phyloP scores from a whole-genome alignment of 2,797 vertebrate genomes.

The Saxicola maurus region DNA sequence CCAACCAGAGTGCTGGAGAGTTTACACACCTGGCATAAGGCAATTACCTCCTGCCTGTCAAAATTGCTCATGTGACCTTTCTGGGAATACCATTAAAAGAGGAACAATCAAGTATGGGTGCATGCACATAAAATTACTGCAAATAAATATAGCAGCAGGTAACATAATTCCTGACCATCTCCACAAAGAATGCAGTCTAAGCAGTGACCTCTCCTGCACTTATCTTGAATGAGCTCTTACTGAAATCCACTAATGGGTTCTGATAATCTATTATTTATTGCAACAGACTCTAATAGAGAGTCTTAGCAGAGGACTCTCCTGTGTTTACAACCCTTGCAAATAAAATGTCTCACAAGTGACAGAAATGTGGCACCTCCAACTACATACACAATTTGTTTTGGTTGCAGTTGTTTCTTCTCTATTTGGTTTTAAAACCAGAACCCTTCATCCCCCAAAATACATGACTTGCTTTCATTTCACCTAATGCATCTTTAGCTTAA shows the following conservation, averaged over 20 bases:
- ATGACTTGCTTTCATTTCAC: not conserved
- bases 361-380: not conserved
- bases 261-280: slow-evolving; percentile 73
- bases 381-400: not conserved
- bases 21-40: not conserved
- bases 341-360: slow-evolving; percentile 10
- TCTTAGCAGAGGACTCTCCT: slow-evolving; percentile 25
- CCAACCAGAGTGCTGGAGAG: not conserved
- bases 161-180: slow-evolving; percentile 16
- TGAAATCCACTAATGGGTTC: slow-evolving; percentile 67
- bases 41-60: not conserved
- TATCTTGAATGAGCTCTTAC: slow-evolving; percentile 43
- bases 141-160: slow-evolving; percentile 12
- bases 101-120: not conserved
- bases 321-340: slow-evolving; percentile 33
- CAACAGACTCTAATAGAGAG: slow-evolving; percentile 46
- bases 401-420: not conserved
- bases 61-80: not conserved
- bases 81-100: slow-evolving; percentile 14
- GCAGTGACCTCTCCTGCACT: slow-evolving; percentile 30
- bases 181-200: slow-evolving; percentile 24
- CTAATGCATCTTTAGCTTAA: not conserved
- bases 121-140: not conserved
- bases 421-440: not conserved
- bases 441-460: not conserved